Percentiles rank a stretch among this genome's conserved stretches.
These are phyloP conservation scores for Galeopsomyia nigrocyanea DNA, from an alignment of 2,888 invertebrate species.

Conservation along the genomic window DNA sequence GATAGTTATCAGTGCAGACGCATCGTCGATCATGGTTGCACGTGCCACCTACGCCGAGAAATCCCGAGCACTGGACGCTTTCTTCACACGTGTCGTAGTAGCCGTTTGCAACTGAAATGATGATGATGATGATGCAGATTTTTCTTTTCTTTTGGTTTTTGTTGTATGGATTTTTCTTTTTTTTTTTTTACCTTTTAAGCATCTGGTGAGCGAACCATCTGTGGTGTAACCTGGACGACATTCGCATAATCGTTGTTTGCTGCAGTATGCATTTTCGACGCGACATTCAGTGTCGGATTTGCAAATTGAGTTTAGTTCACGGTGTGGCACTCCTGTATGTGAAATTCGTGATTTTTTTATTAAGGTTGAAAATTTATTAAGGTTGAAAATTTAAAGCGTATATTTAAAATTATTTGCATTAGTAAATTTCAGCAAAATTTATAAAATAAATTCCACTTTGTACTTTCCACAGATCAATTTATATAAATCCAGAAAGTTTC, in stretches of 20 bases:
- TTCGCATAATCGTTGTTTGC: conserved; percentile 49
- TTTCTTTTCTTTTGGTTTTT: no score
- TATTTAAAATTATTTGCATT: no score
- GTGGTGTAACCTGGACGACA: conserved; percentile 52
- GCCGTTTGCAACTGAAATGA: conserved; percentile 52
- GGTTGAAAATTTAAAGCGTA: no score
- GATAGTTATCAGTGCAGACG: conserved; percentile 54
- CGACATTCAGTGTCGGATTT: conserved; percentile 45
- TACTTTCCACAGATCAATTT: no score
- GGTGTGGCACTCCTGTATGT: no score
- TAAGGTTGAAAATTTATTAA: no score
- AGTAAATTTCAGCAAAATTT: no score
- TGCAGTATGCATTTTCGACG: conserved; percentile 49
- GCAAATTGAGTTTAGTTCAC: conserved; percentile 2
- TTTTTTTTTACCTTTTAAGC: conserved; percentile 53
- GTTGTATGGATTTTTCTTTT: conserved; percentile 14
- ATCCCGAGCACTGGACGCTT: conserved; percentile 55
- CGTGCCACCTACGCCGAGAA: conserved; percentile 53
- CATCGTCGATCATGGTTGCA: conserved; percentile 53
- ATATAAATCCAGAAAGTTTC: no score
- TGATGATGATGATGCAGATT: neutral
- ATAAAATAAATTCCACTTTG: no score
- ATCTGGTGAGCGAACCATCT: conserved; percentile 52
- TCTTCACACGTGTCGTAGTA: conserved; percentile 55
- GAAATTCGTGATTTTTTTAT: no score